Conservation (phyloP, 2,797 vertebrate species). For the Tragopan temminckii region DNA sequence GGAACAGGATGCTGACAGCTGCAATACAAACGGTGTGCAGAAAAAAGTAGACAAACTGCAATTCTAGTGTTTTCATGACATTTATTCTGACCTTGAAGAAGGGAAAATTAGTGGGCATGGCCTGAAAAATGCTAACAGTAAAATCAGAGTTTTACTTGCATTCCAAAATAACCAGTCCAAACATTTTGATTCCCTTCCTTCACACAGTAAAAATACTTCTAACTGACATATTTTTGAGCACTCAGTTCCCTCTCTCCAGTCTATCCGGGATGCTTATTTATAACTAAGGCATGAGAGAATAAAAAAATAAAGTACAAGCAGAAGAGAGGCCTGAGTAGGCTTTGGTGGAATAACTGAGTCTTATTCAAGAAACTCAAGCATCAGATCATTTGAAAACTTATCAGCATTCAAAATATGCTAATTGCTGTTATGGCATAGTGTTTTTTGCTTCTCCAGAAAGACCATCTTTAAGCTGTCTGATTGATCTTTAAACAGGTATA, state of each 20-base stretch:
- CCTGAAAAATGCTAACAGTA: neutral
- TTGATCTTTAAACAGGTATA: neutral
- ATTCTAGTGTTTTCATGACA: neutral
- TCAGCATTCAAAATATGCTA: neutral
- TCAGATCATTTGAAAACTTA: neutral
- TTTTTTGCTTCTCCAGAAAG: neutral
- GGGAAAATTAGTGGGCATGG: neutral
- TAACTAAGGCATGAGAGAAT: neutral
- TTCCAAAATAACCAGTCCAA: neutral
- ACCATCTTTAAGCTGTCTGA: neutral
- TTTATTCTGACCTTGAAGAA: neutral
- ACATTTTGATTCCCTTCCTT: neutral
- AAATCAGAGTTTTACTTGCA: neutral
- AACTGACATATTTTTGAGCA: neutral
- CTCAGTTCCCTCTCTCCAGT: neutral
- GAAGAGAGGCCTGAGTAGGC: neutral
- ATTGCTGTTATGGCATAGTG: neutral
- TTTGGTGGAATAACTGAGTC: neutral
- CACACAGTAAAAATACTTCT: neutral
- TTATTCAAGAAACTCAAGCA: neutral
- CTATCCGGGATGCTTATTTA: neutral
- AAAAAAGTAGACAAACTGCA: neutral
- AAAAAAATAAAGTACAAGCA: neutral
- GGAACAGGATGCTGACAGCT: neutral
- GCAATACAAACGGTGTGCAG: neutral